Base-by-base conservation (phyloP, 2,113 vertebrate genomes). In the Hippocampus comes region DNA sequence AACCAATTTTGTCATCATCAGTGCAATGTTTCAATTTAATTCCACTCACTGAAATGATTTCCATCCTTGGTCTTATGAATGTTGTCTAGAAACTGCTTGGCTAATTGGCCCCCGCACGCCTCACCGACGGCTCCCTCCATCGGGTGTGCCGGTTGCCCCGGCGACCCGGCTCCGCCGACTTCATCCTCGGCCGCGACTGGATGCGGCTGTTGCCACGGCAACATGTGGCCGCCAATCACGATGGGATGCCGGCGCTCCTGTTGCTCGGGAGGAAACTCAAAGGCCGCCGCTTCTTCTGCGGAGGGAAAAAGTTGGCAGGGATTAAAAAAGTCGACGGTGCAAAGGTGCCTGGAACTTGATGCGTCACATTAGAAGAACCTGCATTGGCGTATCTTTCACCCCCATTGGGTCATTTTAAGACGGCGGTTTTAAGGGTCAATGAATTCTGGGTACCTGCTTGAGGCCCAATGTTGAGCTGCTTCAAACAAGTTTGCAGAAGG, bases 191-290 rank as follows among this genome's bases (percentile, higher is more conserved):
- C 78, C 63, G 12, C 57, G 57, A 77, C 86, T 85, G 80, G 84
- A 89, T 86, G 70, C 67, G 72, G 81, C 81, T 79, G 87, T 88
- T 89, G 89, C 88, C 81, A 82, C 17, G 80, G 89, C 82, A 87
- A 89, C 86, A 57, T 5, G 0, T 55, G 23, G 63, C 60, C 80
- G 70, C 86, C 87, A 82, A 88, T 89, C 83, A 59, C 53, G 38
- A n/a, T 51, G 20, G 30, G 73, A 72, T 66, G 46, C 34, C 74
- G 78, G 43, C 75, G 82, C 74, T 74, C 83, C 53, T 86, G 86
- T 84, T 89, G 84, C 88, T 87, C 88, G 20, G 87, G 78, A 80
- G 80, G 80, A 81, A 68, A 74, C 83, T 87, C 79, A 53, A 78
- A 88, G 83, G 56, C 83, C 69, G 86, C 63, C 30, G 66, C 74